Evolutionary conservation across 2,113 vertebrate genomes (phyloP).

Genomic region (Dipodomys ordii): DNA sequence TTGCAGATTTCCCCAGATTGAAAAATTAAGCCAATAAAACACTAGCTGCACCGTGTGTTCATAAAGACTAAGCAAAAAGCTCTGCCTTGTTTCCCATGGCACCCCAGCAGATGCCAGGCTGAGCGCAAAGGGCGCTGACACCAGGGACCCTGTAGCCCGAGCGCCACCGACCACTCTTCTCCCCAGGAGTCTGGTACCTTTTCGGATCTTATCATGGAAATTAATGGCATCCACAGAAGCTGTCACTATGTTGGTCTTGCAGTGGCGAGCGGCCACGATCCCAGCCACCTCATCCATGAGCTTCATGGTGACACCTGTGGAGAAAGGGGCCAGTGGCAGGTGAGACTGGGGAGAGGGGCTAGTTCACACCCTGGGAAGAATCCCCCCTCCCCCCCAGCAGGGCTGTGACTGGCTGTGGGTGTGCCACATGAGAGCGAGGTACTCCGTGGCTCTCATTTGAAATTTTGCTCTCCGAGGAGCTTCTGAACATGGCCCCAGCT

Average conservation of each 20-base stretch:
- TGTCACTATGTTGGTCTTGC: slow-evolving; percentile 97
- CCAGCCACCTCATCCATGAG: slow-evolving; percentile 98
- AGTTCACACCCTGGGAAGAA: not conserved
- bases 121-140: not conserved
- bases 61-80: no score
- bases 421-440: accelerated
- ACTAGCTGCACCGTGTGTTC: accelerated
- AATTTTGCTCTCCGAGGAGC: not conserved
- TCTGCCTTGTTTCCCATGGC: accelerated
- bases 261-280: slow-evolving; percentile 95
- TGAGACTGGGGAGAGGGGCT: accelerated
- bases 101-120: not conserved
- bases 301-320: slow-evolving; percentile 97
- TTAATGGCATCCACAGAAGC: slow-evolving; percentile 97
- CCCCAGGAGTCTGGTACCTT: slow-evolving; percentile 85
- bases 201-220: slow-evolving; percentile 96
- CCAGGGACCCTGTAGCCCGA: not conserved
- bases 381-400: accelerated
- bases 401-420: accelerated
- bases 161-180: accelerated
- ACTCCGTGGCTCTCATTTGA: accelerated
- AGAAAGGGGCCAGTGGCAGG: not conserved
- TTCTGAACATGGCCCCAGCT: not conserved
- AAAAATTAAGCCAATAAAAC: not conserved
- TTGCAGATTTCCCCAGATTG: no score